phyloP scores from a whole-genome alignment of 30 jellyfish, hydroid and myxozoan species.

The Clytia hemisphaerica region DNA sequence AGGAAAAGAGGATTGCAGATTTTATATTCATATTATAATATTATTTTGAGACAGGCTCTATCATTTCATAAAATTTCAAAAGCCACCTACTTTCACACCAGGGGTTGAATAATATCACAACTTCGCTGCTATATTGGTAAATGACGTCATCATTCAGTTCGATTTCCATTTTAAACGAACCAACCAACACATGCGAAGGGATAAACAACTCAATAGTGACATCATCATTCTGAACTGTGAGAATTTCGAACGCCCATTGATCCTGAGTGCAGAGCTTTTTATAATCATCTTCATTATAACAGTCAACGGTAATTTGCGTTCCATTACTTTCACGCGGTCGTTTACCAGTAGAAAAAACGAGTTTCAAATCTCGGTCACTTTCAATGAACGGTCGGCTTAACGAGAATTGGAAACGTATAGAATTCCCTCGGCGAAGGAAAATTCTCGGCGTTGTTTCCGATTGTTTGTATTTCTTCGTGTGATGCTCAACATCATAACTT shows the following conservation, averaged over 20 bases:
- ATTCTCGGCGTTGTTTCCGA: too few species aligned
- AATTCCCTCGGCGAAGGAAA: too few species aligned
- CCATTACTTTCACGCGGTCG: conserved; percentile 66
- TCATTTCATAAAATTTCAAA: too few species aligned
- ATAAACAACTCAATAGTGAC: conserved; percentile 41
- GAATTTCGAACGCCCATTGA: conserved; percentile 16
- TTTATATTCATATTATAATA: too few species aligned
- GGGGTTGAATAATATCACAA: conserved; percentile 78
- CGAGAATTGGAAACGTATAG: too few species aligned
- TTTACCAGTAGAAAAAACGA: conserved; percentile 6
- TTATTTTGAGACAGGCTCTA: too few species aligned
- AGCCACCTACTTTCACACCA: conserved; percentile 86
- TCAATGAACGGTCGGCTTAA: too few species aligned
- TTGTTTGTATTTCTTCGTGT: too few species aligned
- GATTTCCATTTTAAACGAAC: conserved; percentile 46
- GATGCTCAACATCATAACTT: too few species aligned
- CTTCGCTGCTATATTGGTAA: conserved; percentile 27
- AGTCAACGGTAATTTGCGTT: conserved; percentile 39
- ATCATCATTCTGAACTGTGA: conserved; percentile 9
- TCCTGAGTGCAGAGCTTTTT: background rate
- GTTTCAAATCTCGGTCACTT: too few species aligned
- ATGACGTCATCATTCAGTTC: conserved; percentile 58
- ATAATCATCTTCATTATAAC: background rate
- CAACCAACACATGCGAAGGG: conserved; percentile 68
- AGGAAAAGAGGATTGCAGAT: too few species aligned